Conservation (phyloP, 1,140 invertebrate species). For the Macrostomum lignano region DNA sequence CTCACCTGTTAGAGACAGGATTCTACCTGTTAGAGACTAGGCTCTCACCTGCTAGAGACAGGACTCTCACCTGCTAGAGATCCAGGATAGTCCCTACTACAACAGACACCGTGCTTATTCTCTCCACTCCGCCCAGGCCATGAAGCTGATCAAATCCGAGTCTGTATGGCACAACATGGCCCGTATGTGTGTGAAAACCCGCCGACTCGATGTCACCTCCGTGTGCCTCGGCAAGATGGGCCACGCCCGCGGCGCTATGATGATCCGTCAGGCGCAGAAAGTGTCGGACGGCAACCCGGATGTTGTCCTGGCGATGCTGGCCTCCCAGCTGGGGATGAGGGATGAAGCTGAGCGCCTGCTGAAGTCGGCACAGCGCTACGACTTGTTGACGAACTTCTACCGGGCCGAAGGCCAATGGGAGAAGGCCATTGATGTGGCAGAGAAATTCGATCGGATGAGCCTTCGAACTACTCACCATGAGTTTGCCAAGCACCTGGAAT, state of each 20-base stretch:
- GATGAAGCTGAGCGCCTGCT: conserved; percentile 66
- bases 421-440: conserved; percentile 43
- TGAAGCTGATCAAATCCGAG: conserved; percentile 18
- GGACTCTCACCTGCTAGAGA: too few relatives aligned
- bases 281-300: conserved; percentile 41
- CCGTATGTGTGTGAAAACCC: conserved; percentile 71
- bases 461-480: conserved; percentile 62
- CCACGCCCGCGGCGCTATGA: conserved; percentile 54
- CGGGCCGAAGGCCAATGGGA: conserved; percentile 41
- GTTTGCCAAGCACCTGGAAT: conserved; percentile 48
- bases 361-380: conserved; percentile 44
- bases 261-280: conserved; percentile 38
- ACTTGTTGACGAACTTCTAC: conserved; percentile 53
- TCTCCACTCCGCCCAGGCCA: too few relatives aligned
- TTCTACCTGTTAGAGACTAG: too few relatives aligned
- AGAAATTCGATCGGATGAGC: conserved; percentile 50
- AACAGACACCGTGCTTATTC: too few relatives aligned
- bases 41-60: too few relatives aligned
- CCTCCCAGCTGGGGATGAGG: conserved; percentile 61
- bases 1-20: too few relatives aligned
- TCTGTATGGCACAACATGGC: conserved; percentile 81
- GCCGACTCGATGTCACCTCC: conserved; percentile 63
- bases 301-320: conserved; percentile 54
- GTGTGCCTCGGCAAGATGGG: conserved; percentile 81
- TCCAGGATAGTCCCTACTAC: too few relatives aligned